Evolutionary conservation across 2,888 invertebrate species (phyloP).

Genomic region (Colletes collaris): DNA sequence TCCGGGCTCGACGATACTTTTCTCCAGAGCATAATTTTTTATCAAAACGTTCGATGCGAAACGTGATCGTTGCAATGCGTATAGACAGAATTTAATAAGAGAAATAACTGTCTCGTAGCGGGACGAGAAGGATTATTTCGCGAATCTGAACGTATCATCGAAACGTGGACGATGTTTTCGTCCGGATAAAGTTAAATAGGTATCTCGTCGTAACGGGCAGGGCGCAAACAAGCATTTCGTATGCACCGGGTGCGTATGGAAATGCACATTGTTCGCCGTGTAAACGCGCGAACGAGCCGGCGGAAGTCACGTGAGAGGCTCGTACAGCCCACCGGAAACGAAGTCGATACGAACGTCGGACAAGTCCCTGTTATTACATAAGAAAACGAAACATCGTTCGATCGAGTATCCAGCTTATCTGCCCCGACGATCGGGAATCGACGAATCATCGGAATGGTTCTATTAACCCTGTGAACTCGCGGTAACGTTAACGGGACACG

Average conservation of each 20-base stretch:
- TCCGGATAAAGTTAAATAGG: constrained; percentile 28
- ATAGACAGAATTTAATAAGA: too few species aligned
- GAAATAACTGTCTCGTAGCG: too few species aligned
- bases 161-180: constrained; percentile 7
- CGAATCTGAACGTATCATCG: too few species aligned
- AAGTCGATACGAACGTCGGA: constrained; percentile 64
- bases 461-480: constrained; percentile 62
- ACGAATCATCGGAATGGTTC: constrained; percentile 57
- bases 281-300: constrained; percentile 54
- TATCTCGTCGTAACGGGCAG: constrained; percentile 4
- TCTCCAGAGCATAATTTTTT: too few species aligned
- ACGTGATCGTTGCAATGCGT: too few species aligned
- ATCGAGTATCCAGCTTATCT: constrained; percentile 37
- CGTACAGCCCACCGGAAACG: constrained; percentile 72
- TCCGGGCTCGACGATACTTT: too few species aligned
- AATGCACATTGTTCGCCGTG: constrained; percentile 58
- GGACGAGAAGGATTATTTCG: too few species aligned
- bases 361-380: constrained; percentile 40
- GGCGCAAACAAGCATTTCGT: constrained; percentile 33
- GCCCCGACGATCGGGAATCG: constrained; percentile 46
- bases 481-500: constrained; percentile 59
- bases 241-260: constrained; percentile 56
- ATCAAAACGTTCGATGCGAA: too few species aligned
- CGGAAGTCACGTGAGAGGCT: constrained; percentile 81
- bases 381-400: constrained; percentile 32